Base-by-base conservation (phyloP, 2,888 invertebrate species). In the Dasypolia templi region DNA sequence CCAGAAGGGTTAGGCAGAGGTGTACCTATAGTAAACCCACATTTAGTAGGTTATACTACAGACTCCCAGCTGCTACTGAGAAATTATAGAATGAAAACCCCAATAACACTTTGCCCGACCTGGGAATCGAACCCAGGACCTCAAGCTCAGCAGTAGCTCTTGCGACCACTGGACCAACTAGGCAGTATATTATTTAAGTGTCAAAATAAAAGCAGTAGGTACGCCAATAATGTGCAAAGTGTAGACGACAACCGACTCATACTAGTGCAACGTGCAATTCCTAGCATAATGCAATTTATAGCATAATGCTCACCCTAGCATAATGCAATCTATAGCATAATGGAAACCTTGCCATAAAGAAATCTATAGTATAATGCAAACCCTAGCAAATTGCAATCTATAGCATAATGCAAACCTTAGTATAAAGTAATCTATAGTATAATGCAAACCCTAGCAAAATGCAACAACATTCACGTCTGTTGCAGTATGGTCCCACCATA, bases 401-500 rank as follows among this genome's bases (percentile, higher is more conserved):
- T 22, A 62, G 3, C n/a, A 35, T 39, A 7, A 4, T n/a, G 7
- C n/a, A n/a, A n/a, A 22, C n/a, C n/a, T n/a, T n/a, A n/a, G n/a
- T n/a, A n/a, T n/a, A n/a, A n/a, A n/a, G n/a, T n/a, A 39, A 56
- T 44, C 19, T 0, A 12, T 22, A 62, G 3, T 19, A 35, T 39
- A 7, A 4, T n/a, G 7, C 22, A 58, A 55, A 26, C 17, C 0
- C n/a, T 39, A 61, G 3, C 22, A n/a, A 32, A 4, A 7, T 39
- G 14, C 46, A 46, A 46, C 32, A 9, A 63, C 3, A 44, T 68
- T 51, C 55, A 19, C 17, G 12, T 51, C 17, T 26, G 26, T 58
- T 35, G 35, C 72, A 53, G 32, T 44, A 9, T 42, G 12, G 14
- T 42, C 53, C 0, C 79, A 77, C 58, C 42, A 46, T n/a, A 39